phyloP scores from a whole-genome alignment of 30 jellyfish, hydroid and myxozoan genomes.

The Pseudorhiza aurosa region DNA sequence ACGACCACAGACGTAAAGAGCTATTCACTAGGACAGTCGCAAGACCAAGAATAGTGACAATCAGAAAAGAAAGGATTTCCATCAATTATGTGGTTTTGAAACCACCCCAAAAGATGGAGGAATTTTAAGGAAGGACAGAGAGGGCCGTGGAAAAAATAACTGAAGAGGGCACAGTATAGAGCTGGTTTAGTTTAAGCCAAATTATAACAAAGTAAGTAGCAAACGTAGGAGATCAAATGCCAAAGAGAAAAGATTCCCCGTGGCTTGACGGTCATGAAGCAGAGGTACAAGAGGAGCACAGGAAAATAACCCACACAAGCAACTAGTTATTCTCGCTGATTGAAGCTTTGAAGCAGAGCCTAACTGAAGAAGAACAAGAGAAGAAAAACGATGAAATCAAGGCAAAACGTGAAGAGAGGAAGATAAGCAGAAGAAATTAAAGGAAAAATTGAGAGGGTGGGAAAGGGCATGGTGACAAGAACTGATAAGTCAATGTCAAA shows the following conservation, averaged over 20 bases:
- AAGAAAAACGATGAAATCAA: background rate
- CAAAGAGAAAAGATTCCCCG: background rate
- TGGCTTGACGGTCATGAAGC: background rate
- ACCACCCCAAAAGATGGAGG: background rate
- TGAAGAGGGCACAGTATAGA: background rate
- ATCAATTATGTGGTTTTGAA: background rate
- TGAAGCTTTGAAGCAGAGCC: background rate
- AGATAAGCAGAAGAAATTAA: background rate
- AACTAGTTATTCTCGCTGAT: background rate
- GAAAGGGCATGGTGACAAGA: no score
- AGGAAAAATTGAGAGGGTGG: background rate
- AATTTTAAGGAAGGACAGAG: background rate
- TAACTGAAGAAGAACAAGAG: background rate
- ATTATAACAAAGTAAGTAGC: background rate
- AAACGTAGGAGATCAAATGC: background rate
- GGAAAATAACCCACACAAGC: background rate
- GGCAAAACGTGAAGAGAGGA: background rate
- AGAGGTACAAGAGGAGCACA: slow-evolving; percentile 1
- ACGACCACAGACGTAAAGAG: background rate
- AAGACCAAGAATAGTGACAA: background rate
- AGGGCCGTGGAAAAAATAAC: background rate
- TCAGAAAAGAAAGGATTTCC: background rate
- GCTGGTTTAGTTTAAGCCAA: slow-evolving; percentile 1
- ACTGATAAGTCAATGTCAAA: no score
- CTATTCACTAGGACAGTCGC: background rate